Percentiles rank a stretch among this genome's conserved stretches.
phyloP scores from a whole-genome alignment of 2,888 invertebrate species.

The Carcina quercana region DNA sequence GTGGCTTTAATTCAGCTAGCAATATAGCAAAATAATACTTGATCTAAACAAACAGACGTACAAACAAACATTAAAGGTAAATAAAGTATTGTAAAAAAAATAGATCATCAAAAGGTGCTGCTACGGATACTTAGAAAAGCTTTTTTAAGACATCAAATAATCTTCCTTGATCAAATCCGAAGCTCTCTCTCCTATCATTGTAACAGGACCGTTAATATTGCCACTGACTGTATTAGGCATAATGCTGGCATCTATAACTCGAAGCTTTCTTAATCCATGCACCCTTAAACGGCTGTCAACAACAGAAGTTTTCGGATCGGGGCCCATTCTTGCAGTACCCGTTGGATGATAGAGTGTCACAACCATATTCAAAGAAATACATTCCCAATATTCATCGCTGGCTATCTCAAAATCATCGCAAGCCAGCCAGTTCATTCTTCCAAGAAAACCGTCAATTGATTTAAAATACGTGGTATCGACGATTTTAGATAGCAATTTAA shows the following conservation, averaged over 20 bases:
- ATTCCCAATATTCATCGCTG: constrained; percentile 40
- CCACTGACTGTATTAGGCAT: constrained; percentile 85
- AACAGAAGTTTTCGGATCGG: constrained; percentile 30
- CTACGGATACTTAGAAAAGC: too few relatives aligned
- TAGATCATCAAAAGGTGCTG: too few relatives aligned
- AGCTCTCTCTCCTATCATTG: constrained; percentile 87
- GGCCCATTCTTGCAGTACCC: constrained; percentile 77
- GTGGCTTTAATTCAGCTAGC: too few relatives aligned
- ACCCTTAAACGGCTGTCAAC: constrained; percentile 76
- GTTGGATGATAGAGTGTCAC: constrained; percentile 78
- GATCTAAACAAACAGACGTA: neutral
- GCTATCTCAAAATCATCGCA: constrained; percentile 32
- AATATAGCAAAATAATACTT: neutral
- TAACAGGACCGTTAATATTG: constrained; percentile 84
- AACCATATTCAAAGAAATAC: constrained; percentile 59
- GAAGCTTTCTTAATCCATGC: constrained; percentile 75
- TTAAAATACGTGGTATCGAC: constrained; percentile 32
- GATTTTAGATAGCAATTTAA: constrained; percentile 34
- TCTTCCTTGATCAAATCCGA: constrained; percentile 80
- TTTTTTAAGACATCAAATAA: too few relatives aligned
- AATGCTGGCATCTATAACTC: constrained; percentile 84
- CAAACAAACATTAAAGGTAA: neutral
- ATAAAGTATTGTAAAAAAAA: neutral
- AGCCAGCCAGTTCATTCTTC: constrained; percentile 29
- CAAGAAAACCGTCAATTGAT: constrained; percentile 31